Evolutionary conservation across 2,888 invertebrate species (phyloP), one percentile per base, ranked within the genome.

Genomic region (Ochropleura plecta): DNA sequence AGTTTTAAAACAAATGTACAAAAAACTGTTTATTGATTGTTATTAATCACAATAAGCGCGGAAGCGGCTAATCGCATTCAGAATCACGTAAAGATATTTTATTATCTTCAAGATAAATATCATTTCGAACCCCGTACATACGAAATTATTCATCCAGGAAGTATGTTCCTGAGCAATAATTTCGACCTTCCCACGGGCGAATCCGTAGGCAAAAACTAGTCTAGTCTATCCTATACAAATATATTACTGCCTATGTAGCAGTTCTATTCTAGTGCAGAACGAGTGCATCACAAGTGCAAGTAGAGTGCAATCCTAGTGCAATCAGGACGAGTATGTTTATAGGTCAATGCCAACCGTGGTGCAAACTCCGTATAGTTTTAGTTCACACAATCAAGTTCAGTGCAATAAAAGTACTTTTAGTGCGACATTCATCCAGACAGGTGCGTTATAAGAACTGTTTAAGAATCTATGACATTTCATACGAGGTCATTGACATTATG

Each of bases 301-400:
- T 76, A 12, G 12, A 82, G 78, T 77, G 68, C 71, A 62, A 46
- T 49, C 18, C 12, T 10, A 81, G 77, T 80, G 40, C 59, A 82
- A 60, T n/a, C 55, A 67, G 69, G 71, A 48, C 40, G 53, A 68
- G 55, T 66, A 57, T 72, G 68, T 77, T 70, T 70, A 57, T 71
- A 77, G 78, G 59, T 80, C 78, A 80, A 30, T 80, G 82, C 30
- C 70, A 82, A 70, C 42, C 42, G 9, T 57, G 77, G 78, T 65
- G 63, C 59, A 68, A 57, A 68, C 49, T 67, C 59, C 20, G 71
- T 82, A 18, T 30, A 71, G 53, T 62, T 77, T 82, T 51, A 68
- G 64, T 82, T 75, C 68, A 75, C 40, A 9, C 9, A 42, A 64
- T 70, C 59, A 68, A 60, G 67, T 64, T 77, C n/a, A 71, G 46